Evolutionary conservation across 1,140 invertebrate species (phyloP), one percentile per base, ranked within the genome.

Genomic region (Protaetia brevitarsis): DNA sequence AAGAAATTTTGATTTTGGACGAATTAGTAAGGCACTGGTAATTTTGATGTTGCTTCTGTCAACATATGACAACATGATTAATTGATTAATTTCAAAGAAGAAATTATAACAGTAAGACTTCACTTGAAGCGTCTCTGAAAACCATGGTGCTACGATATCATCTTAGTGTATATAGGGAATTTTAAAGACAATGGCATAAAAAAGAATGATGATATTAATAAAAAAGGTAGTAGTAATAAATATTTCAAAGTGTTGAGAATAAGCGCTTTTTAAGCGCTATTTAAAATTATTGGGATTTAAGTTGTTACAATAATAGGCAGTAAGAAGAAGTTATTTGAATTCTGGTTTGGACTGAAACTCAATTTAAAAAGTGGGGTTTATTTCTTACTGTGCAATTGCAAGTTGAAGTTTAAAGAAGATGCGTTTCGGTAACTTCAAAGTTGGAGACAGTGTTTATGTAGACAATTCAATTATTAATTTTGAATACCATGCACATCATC

Each of bases 401-500:
- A n/a, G n/a, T n/a, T n/a, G n/a, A n/a, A 10, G 13, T 62, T 13
- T 34, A 36, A 62, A 34, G 21, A 2, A 10, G 1, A 26, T 45
- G 41, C 36, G 28, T 27, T 28, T 74, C 34, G 65, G 65, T 66
- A 72, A 70, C 23, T 29, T 71, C 65, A 67, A 71, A 11, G 71
- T 73, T 63, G 64, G 58, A 56, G 64, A 58, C 27, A 57, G 65
- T 26, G 29, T 70, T 7, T 6, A 41, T 13, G 68, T 63, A 57
- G 74, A 77, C 65, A 69, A 77, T 58, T 70, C 69, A 7, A 72
- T 79, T 16, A 63, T 71, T 19, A 74, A 77, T 62, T 73, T 68
- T 65, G 74, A 80, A 64, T 66, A 69, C 57, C 75, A 79, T 72
- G 68, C 69, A 30, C 72, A 78, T 66, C 65, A 72, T 68, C 75